A percentile compares a stretch with the other conserved stretches of the same genome.
These are phyloP conservation scores for Papilio machaon DNA, from an alignment of 1,140 invertebrate species.

Conservation along the genomic window DNA sequence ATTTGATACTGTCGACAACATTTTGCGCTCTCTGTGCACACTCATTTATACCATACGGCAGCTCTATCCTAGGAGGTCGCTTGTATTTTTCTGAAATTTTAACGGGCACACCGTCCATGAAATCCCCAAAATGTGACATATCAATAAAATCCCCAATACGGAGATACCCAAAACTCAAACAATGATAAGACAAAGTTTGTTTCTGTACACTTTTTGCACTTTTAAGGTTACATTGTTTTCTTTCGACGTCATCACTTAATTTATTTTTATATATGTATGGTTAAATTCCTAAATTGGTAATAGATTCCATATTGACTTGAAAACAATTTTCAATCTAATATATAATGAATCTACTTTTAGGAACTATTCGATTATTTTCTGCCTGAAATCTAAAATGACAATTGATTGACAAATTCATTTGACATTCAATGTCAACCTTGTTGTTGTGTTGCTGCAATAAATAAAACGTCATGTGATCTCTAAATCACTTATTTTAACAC, in stretches of 20 bases:
- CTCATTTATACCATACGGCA: constrained; percentile 86
- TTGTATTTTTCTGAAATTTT: constrained; percentile 94
- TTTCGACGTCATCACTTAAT: constrained; percentile 74
- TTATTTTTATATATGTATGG: constrained; percentile 12
- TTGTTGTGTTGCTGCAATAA: constrained; percentile 25
- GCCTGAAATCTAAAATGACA: constrained; percentile 22
- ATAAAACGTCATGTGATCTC: constrained; percentile 33
- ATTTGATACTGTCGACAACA: constrained; percentile 80
- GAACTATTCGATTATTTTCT: constrained; percentile 30
- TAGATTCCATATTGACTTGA: constrained; percentile 44
- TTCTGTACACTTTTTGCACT: constrained; percentile 71
- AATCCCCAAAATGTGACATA: constrained; percentile 81
- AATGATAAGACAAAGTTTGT: constrained; percentile 75
- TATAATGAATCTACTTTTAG: constrained; percentile 37
- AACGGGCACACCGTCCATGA: constrained; percentile 91
- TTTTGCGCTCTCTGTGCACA: constrained; percentile 83
- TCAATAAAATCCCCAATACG: constrained; percentile 53
- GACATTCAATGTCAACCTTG: constrained; percentile 38
- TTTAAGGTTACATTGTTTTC: constrained; percentile 78
- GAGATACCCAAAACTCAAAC: constrained; percentile 63
- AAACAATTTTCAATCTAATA: constrained; percentile 43
- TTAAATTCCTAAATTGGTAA: constrained; percentile 7
- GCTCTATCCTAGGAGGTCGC: constrained; percentile 87
- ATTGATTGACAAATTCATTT: constrained; percentile 32
- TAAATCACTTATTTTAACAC: not conserved